Base-by-base conservation (phyloP, 2,113 vertebrate species). In the Amphiprion percula region DNA sequence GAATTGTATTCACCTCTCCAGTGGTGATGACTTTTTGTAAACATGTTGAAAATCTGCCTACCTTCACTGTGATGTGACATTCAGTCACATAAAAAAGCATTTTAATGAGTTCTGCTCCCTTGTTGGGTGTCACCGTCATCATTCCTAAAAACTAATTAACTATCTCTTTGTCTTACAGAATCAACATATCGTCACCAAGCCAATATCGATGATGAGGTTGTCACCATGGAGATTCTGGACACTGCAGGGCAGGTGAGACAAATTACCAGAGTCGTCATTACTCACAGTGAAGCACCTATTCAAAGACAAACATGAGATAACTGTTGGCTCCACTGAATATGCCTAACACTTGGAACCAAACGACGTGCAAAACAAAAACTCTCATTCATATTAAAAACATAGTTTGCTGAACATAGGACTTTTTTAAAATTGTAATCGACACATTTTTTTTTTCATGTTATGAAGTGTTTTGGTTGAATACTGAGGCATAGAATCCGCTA, bases 211-310 rank as follows among this genome's bases (percentile, higher is more conserved):
- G 98, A 99, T 87, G 98, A 99, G 90, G 93, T 95, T 12, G 96
- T 99, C 88, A 94, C 96, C 93, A 99, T 99, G 98, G 98, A 99
- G 93, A 98, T 99, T 62, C 94, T 99, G 62, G 98, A 99, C 90
- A 99, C 98, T 21, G 98, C 98, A 64, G 98, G 98, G 44, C 98
- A 99, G 97, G 98, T 99, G 87, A 91, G 93, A 59, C 0, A 24
- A 46, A 53, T 63, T 3, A 37, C 11, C 41, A 0, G 14, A 24
- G 10, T 10, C 28, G 1, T 19, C 49, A 50, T 50, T 11, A 26
- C 10, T 14, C 10, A 12, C 53, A 26, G 3, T 37, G 5, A 50
- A 52, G 17, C 19, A n/a, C 49, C 16, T 15, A 2, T 21, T 52
- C 9, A 10, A 52, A n/a, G 21, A 52, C 21, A 52, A 21, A n/a